Evolutionary conservation across 1,140 invertebrate species (phyloP).

Genomic region (Drosophila yakuba): DNA sequence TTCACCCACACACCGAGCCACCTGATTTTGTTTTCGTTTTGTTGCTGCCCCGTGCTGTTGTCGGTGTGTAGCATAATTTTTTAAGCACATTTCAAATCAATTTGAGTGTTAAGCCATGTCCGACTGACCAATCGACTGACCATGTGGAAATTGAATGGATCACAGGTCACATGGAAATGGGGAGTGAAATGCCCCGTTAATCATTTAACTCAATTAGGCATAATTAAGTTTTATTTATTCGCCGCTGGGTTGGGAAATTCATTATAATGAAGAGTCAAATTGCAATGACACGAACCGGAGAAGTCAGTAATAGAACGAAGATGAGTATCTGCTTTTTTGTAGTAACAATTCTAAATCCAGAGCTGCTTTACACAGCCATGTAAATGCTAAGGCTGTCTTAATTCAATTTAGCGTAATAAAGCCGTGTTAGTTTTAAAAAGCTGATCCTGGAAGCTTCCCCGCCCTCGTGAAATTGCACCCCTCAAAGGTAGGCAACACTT

Average conservation of each 20-base stretch:
- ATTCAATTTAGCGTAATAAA: too few species aligned
- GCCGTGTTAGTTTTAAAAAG: too few species aligned
- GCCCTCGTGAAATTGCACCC: slow-evolving; percentile 9
- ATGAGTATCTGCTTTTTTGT: slow-evolving; percentile 7
- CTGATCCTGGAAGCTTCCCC: too few species aligned
- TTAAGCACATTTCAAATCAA: slow-evolving; percentile 72
- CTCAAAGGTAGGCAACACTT: slow-evolving; percentile 68
- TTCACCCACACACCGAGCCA: background rate
- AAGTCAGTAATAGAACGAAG: slow-evolving; percentile 11
- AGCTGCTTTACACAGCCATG: too few species aligned
- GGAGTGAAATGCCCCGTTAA: slow-evolving; percentile 32
- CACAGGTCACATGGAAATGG: slow-evolving; percentile 44
- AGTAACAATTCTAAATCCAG: slow-evolving; percentile 4
- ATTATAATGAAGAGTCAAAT: slow-evolving; percentile 27
- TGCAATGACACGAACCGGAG: slow-evolving; percentile 13
- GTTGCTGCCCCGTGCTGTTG: background rate
- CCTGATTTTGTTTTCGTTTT: slow-evolving; percentile 5
- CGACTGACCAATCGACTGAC: slow-evolving; percentile 53
- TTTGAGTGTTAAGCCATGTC: slow-evolving; percentile 60
- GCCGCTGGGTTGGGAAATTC: slow-evolving; percentile 18
- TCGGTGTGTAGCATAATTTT: slow-evolving; percentile 50
- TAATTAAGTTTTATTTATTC: slow-evolving; percentile 31
- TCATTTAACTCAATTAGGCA: slow-evolving; percentile 54
- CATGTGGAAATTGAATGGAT: slow-evolving; percentile 61
- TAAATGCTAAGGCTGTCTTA: too few species aligned